Conservation (phyloP, 2,113 vertebrate genomes). For the Amblyopsis rosae region DNA sequence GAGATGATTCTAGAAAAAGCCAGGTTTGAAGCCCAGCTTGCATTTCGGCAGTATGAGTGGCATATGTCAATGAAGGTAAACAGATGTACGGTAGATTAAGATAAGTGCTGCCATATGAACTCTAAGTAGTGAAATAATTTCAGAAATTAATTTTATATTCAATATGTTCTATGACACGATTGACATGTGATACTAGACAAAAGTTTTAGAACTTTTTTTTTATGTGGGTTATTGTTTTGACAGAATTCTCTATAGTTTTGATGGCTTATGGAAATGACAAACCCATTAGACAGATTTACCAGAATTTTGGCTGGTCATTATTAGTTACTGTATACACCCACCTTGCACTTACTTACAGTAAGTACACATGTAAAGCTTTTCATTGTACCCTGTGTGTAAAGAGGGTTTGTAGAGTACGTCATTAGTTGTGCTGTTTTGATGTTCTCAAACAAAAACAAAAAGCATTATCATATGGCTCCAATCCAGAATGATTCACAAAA, state of each 20-base stretch:
- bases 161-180: too few species aligned
- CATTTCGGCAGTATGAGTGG: constrained; percentile 74
- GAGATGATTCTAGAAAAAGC: constrained; percentile 79
- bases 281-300: background rate
- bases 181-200: too few species aligned
- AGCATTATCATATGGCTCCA: too few species aligned
- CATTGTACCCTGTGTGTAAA: background rate
- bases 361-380: constrained; percentile 4
- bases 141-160: too few species aligned
- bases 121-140: background rate
- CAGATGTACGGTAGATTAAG: constrained; percentile 10
- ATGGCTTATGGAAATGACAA: background rate
- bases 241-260: too few species aligned
- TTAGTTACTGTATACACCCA: background rate
- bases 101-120: constrained; percentile 17
- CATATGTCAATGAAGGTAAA: constrained; percentile 75
- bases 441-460: too few species aligned
- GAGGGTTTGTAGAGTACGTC: too few species aligned
- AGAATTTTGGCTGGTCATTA: background rate
- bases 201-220: too few species aligned
- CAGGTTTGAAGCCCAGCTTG: constrained; percentile 68
- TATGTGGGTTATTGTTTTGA: too few species aligned
- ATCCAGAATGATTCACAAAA: too few species aligned
- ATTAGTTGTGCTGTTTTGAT: too few species aligned
- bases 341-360: constrained; percentile 7